Evolutionary conservation across 2,888 invertebrate species (phyloP).

Genomic region (Nomada ruficornis): DNA sequence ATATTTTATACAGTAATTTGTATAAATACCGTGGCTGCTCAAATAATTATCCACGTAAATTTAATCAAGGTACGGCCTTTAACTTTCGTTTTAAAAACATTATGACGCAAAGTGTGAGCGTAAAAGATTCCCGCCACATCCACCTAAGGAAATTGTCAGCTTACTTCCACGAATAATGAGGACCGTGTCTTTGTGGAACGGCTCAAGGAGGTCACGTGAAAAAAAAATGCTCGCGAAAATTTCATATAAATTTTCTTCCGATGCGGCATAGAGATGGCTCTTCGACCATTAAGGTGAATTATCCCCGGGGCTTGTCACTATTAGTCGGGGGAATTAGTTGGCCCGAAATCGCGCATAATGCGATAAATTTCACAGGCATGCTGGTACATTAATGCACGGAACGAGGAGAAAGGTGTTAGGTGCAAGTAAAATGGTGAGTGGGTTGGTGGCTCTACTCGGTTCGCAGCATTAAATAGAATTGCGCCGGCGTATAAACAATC

Average conservation of each 20-base stretch:
- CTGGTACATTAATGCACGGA: slow-evolving; percentile 58
- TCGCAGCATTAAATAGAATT: slow-evolving; percentile 80
- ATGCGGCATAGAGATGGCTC: slow-evolving; percentile 4
- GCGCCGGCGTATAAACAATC: slow-evolving; percentile 83
- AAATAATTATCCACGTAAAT: too few relatives aligned
- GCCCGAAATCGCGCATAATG: slow-evolving; percentile 77
- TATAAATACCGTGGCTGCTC: too few relatives aligned
- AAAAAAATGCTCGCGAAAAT: background rate
- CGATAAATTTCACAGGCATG: slow-evolving; percentile 79
- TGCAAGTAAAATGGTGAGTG: slow-evolving; percentile 51
- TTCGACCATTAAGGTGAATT: slow-evolving; percentile 74
- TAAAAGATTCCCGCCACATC: too few relatives aligned
- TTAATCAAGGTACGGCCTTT: too few relatives aligned
- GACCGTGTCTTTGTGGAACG: too few relatives aligned
- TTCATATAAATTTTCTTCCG: background rate
- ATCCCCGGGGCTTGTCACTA: slow-evolving; percentile 75
- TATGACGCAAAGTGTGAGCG: too few relatives aligned
- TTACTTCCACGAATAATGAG: background rate
- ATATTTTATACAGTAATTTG: too few relatives aligned
- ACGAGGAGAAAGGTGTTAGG: slow-evolving; percentile 64
- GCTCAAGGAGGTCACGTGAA: background rate
- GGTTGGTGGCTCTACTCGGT: slow-evolving; percentile 68
- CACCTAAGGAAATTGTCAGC: background rate
- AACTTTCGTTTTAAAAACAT: too few relatives aligned
- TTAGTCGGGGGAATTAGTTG: slow-evolving; percentile 81